Evolutionary conservation across 2,888 invertebrate species (phyloP).

Genomic region (Eueremaeus valkanovi): DNA sequence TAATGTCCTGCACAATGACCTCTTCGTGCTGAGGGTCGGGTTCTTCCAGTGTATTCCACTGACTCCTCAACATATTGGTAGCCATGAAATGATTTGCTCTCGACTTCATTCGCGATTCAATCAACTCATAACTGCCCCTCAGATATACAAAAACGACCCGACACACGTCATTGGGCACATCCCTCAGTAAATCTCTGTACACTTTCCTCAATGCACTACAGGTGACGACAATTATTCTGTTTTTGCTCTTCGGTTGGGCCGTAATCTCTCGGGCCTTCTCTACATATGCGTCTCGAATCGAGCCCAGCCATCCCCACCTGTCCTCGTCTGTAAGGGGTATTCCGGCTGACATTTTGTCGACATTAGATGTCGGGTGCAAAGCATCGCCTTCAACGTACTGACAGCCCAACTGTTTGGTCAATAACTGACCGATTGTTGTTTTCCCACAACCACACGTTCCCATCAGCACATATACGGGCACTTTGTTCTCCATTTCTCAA

Average conservation of each 20-base stretch:
- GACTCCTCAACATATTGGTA: conserved; percentile 31
- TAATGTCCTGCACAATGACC: conserved; percentile 27
- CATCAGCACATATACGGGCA: conserved; percentile 35
- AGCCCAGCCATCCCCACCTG: conserved; percentile 37
- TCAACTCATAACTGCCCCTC: conserved; percentile 32
- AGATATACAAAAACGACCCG: conserved; percentile 23
- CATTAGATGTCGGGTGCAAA: conserved; percentile 35
- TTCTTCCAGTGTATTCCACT: conserved; percentile 35
- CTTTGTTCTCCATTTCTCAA: no score
- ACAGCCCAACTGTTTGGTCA: neutral
- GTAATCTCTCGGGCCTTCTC: neutral
- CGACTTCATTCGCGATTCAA: conserved; percentile 24
- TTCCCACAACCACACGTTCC: conserved; percentile 40
- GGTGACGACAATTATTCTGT: conserved; percentile 16
- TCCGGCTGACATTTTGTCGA: conserved; percentile 37
- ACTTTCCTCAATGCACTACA: conserved; percentile 32
- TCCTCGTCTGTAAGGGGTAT: conserved; percentile 37
- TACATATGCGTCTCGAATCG: conserved; percentile 24
- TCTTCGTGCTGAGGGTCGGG: conserved; percentile 34
- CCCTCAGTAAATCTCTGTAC: conserved; percentile 30
- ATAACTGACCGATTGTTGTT: conserved; percentile 19
- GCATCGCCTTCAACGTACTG: conserved; percentile 36
- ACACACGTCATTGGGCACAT: neutral
- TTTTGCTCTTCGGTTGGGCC: neutral
- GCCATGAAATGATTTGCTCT: conserved; percentile 37